These are phyloP conservation scores for Argyresthia goedartella DNA, from an alignment of 2,888 invertebrate species.

Conservation along the genomic window DNA sequence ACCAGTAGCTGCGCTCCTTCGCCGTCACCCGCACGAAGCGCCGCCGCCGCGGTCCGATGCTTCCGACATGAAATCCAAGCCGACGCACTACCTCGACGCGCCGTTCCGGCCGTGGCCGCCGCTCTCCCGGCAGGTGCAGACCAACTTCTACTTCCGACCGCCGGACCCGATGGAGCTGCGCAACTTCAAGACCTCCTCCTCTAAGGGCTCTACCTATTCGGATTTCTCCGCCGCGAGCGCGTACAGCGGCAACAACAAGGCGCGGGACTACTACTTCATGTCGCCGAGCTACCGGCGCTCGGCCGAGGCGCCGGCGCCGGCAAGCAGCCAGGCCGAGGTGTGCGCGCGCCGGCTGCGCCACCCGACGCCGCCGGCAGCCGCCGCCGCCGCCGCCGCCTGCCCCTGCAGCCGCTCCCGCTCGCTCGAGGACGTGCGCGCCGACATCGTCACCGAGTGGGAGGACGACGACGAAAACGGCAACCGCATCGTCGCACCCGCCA, in stretches of 20 bases:
- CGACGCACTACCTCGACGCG: conserved; percentile 60
- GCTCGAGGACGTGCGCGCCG: conserved; percentile 79
- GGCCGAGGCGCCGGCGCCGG: conserved; percentile 68
- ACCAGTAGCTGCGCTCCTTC: conserved; percentile 60
- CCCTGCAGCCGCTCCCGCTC: conserved; percentile 78
- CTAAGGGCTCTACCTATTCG: conserved; percentile 62
- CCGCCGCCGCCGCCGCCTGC: conserved; percentile 57
- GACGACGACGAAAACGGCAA: conserved; percentile 73
- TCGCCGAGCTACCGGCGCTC: conserved; percentile 78
- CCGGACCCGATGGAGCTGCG: conserved; percentile 61
- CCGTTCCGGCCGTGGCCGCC: conserved; percentile 77
- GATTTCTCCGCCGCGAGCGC: conserved; percentile 65
- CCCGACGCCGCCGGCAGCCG: conserved; percentile 31
- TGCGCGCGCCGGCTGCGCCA: conserved; percentile 40
- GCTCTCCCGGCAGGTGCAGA: conserved; percentile 67
- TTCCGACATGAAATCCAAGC: conserved; percentile 76
- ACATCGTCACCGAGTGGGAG: conserved; percentile 75
- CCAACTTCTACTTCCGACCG: conserved; percentile 62
- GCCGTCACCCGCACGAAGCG: conserved; percentile 61
- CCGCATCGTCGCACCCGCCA: too few species aligned
- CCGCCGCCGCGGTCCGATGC: conserved; percentile 55
- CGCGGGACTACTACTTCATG: conserved; percentile 71
- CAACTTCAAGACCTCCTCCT: conserved; percentile 56
- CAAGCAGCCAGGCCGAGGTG: conserved; percentile 39
- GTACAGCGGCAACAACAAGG: conserved; percentile 48